Evolutionary conservation across 2,888 invertebrate genomes (phyloP).

Genomic region (Bruchidius siliquastri): DNA sequence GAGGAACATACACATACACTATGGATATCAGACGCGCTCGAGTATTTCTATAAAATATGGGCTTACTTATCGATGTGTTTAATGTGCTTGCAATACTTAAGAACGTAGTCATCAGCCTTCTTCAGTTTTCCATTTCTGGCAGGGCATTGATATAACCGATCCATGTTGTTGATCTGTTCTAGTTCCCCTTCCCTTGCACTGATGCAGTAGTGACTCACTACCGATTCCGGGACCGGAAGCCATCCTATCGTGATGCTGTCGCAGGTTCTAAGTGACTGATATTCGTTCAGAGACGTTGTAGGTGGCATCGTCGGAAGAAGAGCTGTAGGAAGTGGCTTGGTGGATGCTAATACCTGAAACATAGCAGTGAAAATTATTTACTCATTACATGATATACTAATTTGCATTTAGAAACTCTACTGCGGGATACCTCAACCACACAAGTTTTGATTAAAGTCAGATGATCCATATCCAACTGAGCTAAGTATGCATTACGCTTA

Average conservation of each 20-base stretch:
- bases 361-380: background rate
- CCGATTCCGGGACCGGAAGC: conserved; percentile 50
- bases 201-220: conserved; percentile 40
- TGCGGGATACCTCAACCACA: too few relatives aligned
- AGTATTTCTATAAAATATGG: too few relatives aligned
- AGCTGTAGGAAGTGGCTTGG: conserved; percentile 41
- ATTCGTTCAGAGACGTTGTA: conserved; percentile 51
- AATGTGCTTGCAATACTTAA: conserved; percentile 42
- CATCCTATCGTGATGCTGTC: conserved; percentile 56
- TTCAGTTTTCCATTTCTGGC: conserved; percentile 45
- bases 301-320: conserved; percentile 54
- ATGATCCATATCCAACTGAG: too few relatives aligned
- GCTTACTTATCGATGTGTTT: conserved; percentile 17
- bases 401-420: background rate
- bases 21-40: too few relatives aligned
- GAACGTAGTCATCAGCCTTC: conserved; percentile 41
- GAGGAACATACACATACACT: too few relatives aligned
- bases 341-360: conserved; percentile 51
- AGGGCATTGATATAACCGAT: conserved; percentile 40
- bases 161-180: conserved; percentile 39
- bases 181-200: conserved; percentile 42
- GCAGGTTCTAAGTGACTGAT: conserved; percentile 49
- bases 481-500: too few relatives aligned
- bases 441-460: too few relatives aligned
- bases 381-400: conserved; percentile 8